Base-by-base conservation (phyloP, 2,113 vertebrate species). In the Ctenomys sociabilis region DNA sequence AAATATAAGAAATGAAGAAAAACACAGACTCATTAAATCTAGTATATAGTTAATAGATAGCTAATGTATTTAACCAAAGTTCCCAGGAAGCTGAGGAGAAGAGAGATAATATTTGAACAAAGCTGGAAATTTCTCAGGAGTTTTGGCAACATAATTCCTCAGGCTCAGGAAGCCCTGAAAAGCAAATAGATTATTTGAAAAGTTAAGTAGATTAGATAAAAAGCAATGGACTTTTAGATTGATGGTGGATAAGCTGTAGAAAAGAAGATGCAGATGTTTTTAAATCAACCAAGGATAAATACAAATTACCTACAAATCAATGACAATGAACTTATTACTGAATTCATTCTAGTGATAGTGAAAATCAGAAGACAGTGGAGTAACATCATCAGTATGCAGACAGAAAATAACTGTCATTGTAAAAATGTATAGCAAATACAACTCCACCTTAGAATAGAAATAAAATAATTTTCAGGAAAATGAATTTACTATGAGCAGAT, bases 401-500 rank as follows among this genome's bases (percentile, higher is more conserved):
- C 1, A 85, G 37, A 52, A 84, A 90, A 49, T 35, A 81, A 28
- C 24, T 22, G 6, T 82, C 22, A 80, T 22, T 3, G 61, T 49
- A 88, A 82, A 90, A 85, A 85, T 45, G 40, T 81, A 28, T 63
- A 40, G 32, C 5, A 22, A 90, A 24, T 12, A 85, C 7, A 68
- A 37, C 1, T 66, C 30, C 26, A 30, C 59, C 73, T 43, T 26
- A 89, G 78, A 61, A 57, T 61, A 30, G 19, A 75, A 94, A 78
- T 64, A 54, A 93, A 40, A 40, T 75, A 87, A 90, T 35, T 61
- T 92, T 37, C 3, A 73, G 35, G 40, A 93, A 68, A 13, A 57
- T 82, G 45, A 68, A 64, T 89, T 92, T 93, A 64, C 17, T 64
- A 16, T 89, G 14, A 92, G 45, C 26, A 83, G 35, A 92, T 59